Base-by-base conservation (phyloP, 2,797 vertebrate genomes). In the Bradypodion pumilum region DNA sequence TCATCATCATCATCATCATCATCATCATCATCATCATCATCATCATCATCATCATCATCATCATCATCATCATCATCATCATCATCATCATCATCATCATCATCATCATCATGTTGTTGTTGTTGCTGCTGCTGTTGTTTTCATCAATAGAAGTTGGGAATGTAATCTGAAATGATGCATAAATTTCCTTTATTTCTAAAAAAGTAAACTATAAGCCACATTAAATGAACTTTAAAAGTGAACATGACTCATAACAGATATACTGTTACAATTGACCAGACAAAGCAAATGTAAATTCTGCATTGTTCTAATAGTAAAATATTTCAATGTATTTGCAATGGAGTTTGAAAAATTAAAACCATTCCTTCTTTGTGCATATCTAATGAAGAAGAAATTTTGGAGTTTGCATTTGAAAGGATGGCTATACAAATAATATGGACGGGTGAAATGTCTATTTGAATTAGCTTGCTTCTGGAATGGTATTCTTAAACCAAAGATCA, bases 201-300 rank as follows among this genome's bases (percentile, higher is more conserved):
- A 27, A 93, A 93, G 86, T 92, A 94, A 93, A 90, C 88, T 82
- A 78, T 92, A 90, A 94, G 86, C 91, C 92, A 93, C 92, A 91
- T 93, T 92, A 94, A 94, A 94, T 90, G 93, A 93, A 91, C 90
- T 93, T 94, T 93, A 94, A 94, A 94, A 93, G 91, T 89, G 92
- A 94, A 92, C 92, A 94, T 93, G 93, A 94, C 94, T 94, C 90
- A 92, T 91, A 94, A 92, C 93, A 94, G 92, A 94, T 86, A 93
- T 78, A 70, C 84, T 89, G 91, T 91, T 93, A 93, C 93, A 93
- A 91, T 86, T 93, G 91, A 92, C 90, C 92, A 94, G 94, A 92
- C 93, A 89, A 89, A 91, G 93, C 90, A 93, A 94, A 94, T 91
- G 91, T 92, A 94, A 93, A 94, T 94, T 91, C 87, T 93, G 89